Base-by-base conservation (phyloP, 2,888 invertebrate species). In the Sussaba pulchella region DNA sequence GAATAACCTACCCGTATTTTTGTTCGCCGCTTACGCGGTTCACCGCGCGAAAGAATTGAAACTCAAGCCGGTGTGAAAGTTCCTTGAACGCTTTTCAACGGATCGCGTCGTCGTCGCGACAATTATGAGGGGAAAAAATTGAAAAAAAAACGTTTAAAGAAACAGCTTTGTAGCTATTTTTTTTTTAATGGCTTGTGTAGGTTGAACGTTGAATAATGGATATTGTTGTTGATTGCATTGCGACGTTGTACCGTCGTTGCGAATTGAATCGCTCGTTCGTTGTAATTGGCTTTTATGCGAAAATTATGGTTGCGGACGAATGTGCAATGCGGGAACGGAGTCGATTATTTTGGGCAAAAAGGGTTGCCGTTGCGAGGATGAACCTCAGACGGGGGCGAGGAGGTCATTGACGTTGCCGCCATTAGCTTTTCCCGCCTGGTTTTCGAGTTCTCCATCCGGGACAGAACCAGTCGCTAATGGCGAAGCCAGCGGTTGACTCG, bases 341-440 rank as follows among this genome's bases (percentile, higher is more conserved):
- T 54, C 54, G 31, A 31, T 54, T 54, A 54, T 14, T 4, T 24
- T 21, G 21, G 2, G 12, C 24, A 54, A 31, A 36, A 31, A 17
- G 31, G 10, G 36, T 57, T 17, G 14, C 57, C 14, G 26, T 31
- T 57, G 36, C 31, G 17, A 31, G 36, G 57, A 36, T 31, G 14
- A 36, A 14, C 31, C 12, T 6, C 9, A 57, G 57, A 21, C 36
- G 14, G 31, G 0, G 17, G 2, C 4, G 31, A 31, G 31, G 57
- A 57, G 36, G 57, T 57, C 57, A 57, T 57, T 57, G 57, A 57
- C 57, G 14, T 57, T 31, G 31, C 6, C 57, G 31, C 36, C 57
- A 57, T 57, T 57, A 57, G 9, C 31, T 57, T 57, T 14, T 9
- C 36, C 36, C 6, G 31, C 31, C 31, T 31, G 14, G 31, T 6